These are phyloP conservation scores for Platanista minor DNA, from an alignment of 2,113 vertebrate genomes.

Conservation along the genomic window DNA sequence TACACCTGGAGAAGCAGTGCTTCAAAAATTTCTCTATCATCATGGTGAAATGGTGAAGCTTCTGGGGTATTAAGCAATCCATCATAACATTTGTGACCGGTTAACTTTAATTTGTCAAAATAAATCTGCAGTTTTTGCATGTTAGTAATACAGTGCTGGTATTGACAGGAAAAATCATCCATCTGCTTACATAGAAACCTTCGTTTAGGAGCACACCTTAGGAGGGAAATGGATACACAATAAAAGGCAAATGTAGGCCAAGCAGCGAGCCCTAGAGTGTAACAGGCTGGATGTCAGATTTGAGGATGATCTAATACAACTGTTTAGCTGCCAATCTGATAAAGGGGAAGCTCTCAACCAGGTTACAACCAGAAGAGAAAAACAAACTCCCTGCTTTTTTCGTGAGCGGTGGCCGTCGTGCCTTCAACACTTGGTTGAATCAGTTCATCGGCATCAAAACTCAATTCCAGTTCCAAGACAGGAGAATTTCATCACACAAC, in stretches of 20 bases:
- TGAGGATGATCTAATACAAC: conserved; percentile 83
- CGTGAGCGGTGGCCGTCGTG: conserved; percentile 30
- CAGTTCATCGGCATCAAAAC: conserved; percentile 70
- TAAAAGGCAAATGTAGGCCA: conserved; percentile 80
- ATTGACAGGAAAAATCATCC: conserved; percentile 74
- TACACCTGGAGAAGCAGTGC: conserved; percentile 4
- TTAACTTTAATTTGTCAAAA: conserved; percentile 77
- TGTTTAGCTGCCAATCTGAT: conserved; percentile 82
- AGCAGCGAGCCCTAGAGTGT: conserved; percentile 76
- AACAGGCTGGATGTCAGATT: conserved; percentile 77
- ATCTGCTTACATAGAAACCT: conserved; percentile 76
- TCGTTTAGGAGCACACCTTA: conserved; percentile 79
- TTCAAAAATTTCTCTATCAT: background rate
- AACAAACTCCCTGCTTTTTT: conserved; percentile 70
- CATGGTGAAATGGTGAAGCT: background rate
- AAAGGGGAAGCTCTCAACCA: conserved; percentile 77
- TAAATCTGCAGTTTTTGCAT: conserved; percentile 76
- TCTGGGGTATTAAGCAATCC: conserved; percentile 46
- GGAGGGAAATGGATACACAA: conserved; percentile 78
- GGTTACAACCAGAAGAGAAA: conserved; percentile 77
- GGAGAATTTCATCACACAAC: conserved; percentile 64
- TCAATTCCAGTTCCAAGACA: conserved; percentile 68
- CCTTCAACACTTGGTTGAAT: conserved; percentile 71
- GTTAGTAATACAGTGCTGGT: conserved; percentile 80
- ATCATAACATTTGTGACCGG: conserved; percentile 68